Evolutionary conservation across 1,140 invertebrate genomes (phyloP).

Genomic region (Wasmannia auropunctata): DNA sequence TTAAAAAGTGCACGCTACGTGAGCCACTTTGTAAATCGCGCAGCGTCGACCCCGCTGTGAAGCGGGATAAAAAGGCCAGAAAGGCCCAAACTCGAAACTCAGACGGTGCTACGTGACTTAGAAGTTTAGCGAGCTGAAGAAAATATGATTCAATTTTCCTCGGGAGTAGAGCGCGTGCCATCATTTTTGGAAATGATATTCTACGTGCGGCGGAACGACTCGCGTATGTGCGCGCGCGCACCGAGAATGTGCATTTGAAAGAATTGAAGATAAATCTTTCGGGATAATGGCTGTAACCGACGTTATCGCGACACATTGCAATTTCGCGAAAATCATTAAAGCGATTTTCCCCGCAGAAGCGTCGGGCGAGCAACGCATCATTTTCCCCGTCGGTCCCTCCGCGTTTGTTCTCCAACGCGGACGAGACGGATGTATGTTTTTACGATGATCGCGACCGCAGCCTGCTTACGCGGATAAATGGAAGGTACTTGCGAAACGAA

Average conservation of each 20-base stretch:
- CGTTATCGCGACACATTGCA: slow-evolving; percentile 15
- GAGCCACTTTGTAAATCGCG: slow-evolving; percentile 16
- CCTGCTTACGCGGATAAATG: neutral
- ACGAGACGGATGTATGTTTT: no score
- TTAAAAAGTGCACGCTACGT: slow-evolving; percentile 5
- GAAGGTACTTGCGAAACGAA: neutral
- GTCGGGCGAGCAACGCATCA: neutral
- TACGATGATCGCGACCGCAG: neutral
- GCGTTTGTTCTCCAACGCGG: neutral
- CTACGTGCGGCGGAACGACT: slow-evolving; percentile 38
- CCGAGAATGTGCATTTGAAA: slow-evolving; percentile 29
- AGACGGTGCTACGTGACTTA: slow-evolving; percentile 51
- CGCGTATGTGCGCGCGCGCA: neutral
- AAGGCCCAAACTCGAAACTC: slow-evolving; percentile 39
- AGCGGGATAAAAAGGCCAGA: slow-evolving; percentile 5
- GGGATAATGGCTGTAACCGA: slow-evolving; percentile 8
- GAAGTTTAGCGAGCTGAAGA: slow-evolving; percentile 51
- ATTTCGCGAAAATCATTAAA: slow-evolving; percentile 23
- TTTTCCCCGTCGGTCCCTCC: neutral
- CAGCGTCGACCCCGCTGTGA: neutral
- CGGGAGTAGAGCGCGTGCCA: slow-evolving; percentile 37
- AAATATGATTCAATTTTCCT: slow-evolving; percentile 61
- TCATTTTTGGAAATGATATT: slow-evolving; percentile 60
- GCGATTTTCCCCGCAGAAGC: neutral
- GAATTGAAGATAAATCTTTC: slow-evolving; percentile 51